Evolutionary conservation across 2,113 vertebrate species (phyloP).

Genomic region (Leuciscus idus): DNA sequence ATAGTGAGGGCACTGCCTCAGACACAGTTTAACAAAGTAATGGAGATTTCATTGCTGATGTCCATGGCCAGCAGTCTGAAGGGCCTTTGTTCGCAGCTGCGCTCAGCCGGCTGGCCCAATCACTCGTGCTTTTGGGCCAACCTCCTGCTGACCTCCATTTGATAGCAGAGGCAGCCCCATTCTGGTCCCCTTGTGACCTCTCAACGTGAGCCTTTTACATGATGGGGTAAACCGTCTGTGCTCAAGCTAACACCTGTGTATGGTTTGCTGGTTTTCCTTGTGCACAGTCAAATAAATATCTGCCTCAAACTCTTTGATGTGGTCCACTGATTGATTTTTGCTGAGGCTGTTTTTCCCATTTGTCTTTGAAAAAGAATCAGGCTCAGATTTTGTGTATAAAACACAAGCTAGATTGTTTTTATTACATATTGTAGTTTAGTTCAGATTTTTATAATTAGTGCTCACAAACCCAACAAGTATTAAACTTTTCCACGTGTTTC

Average conservation of each 20-base stretch:
- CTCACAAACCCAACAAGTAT: background rate
- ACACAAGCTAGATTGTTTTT: background rate
- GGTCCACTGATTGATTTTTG: background rate
- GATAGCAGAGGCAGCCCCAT: conserved; percentile 47
- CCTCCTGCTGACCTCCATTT: conserved; percentile 51
- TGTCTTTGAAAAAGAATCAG: background rate
- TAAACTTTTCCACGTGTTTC: background rate
- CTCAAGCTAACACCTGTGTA: background rate
- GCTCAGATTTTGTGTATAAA: too few species aligned
- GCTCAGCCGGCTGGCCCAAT: conserved; percentile 52
- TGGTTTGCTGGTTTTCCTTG: background rate
- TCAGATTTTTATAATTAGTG: background rate
- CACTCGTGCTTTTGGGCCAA: conserved; percentile 53
- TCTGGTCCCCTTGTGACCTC: conserved; percentile 47
- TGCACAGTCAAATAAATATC: background rate
- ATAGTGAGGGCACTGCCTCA: conserved; percentile 69
- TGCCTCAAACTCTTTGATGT: conserved; percentile 1
- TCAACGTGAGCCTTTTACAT: conserved; percentile 42
- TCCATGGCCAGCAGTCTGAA: conserved; percentile 62
- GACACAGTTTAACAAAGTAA: conserved; percentile 75
- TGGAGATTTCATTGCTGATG: conserved; percentile 76
- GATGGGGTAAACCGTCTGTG: conserved; percentile 20
- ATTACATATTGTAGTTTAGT: background rate
- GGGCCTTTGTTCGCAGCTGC: conserved; percentile 62
- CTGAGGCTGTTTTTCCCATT: background rate